Conservation (phyloP, 2,113 vertebrate genomes). For the Orthonyx spaldingii region DNA sequence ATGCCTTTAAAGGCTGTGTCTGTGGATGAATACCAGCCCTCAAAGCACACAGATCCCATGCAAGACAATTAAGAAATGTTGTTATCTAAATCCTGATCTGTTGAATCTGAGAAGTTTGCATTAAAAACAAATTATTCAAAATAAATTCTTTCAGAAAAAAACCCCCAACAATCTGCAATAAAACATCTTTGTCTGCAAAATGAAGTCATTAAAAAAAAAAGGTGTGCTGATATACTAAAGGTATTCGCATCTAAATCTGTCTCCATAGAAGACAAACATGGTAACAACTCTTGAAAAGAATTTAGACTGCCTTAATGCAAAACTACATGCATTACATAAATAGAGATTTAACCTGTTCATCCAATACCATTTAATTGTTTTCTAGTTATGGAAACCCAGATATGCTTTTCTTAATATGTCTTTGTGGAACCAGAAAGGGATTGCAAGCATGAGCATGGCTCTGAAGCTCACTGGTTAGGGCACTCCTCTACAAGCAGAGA, state of each 20-base stretch:
- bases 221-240: background rate
- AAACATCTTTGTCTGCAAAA: background rate
- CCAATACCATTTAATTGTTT: background rate
- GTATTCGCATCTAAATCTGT: background rate
- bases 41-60: background rate
- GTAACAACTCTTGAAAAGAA: background rate
- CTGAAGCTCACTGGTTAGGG: background rate
- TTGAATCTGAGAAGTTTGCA: background rate
- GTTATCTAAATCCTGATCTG: background rate
- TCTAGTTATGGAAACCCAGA: background rate
- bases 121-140: background rate
- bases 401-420: background rate
- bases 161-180: background rate
- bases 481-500: background rate
- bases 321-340: background rate
- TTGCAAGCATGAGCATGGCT: fast-evolving
- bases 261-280: background rate
- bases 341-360: background rate
- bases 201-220: background rate
- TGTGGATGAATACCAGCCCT: background rate
- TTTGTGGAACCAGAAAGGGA: background rate
- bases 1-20: background rate
- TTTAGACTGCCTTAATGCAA: background rate
- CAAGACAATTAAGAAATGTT: background rate
- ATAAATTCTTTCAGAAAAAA: background rate